Evolutionary conservation across 1,140 invertebrate genomes (phyloP).

Genomic region (Papilio glaucus): DNA sequence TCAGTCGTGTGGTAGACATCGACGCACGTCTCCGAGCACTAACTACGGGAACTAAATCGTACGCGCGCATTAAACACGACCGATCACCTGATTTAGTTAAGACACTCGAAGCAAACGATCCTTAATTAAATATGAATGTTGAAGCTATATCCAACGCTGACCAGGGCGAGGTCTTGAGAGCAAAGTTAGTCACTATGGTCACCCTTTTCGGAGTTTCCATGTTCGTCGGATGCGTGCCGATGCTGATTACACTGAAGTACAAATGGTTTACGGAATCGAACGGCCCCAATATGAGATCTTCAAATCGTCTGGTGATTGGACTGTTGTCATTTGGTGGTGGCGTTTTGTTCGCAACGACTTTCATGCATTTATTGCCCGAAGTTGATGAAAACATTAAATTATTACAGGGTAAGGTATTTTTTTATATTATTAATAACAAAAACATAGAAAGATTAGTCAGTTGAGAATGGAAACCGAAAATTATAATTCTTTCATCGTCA

Average conservation of each 20-base stretch:
- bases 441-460: too few species aligned
- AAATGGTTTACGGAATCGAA: conserved; percentile 83
- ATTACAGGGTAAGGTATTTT: conserved; percentile 78
- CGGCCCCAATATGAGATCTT: conserved; percentile 75
- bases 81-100: background rate
- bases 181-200: conserved; percentile 89
- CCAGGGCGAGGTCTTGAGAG: conserved; percentile 68
- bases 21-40: conserved; percentile 42
- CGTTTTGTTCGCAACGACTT: conserved; percentile 94
- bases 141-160: conserved; percentile 40
- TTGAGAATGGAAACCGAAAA: too few species aligned
- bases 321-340: conserved; percentile 95
- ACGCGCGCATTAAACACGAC: conserved; percentile 4
- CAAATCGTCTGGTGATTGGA: conserved; percentile 68
- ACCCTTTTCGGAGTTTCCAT: conserved; percentile 88
- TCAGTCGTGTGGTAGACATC: conserved; percentile 57
- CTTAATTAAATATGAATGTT: conserved; percentile 57
- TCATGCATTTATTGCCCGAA: conserved; percentile 95
- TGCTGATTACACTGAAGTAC: conserved; percentile 86
- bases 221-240: conserved; percentile 87
- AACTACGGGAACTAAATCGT: conserved; percentile 39
- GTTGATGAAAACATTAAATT: conserved; percentile 88
- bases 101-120: conserved; percentile 42
- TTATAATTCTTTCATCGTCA: too few species aligned
- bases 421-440: too few species aligned